Percentiles rank a stretch among this genome's conserved stretches.
Conservation (phyloP, 1,140 invertebrate species). For the Eriosoma lanigerum region DNA sequence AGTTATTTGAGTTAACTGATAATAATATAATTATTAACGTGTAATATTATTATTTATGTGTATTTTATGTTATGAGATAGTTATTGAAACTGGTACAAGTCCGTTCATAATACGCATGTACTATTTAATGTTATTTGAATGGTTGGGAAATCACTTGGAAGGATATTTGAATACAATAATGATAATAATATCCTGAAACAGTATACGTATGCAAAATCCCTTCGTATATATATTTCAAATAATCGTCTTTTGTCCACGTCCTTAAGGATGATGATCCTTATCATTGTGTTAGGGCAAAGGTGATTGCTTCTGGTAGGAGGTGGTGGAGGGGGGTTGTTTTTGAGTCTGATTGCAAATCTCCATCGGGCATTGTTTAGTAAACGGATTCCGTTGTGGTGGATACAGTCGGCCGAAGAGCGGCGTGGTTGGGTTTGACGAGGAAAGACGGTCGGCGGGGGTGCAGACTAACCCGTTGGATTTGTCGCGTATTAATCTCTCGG, state of each 20-base stretch:
- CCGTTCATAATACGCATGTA: not conserved
- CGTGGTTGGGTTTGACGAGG: not conserved
- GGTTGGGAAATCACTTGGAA: not conserved
- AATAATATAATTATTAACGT: not conserved
- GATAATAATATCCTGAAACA: slow-evolving; percentile 21
- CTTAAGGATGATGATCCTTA: slow-evolving; percentile 8
- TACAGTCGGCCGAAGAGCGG: not conserved
- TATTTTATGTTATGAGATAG: not conserved
- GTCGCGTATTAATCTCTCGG: slow-evolving; percentile 51
- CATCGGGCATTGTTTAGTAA: slow-evolving; percentile 45
- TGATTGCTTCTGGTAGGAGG: not conserved
- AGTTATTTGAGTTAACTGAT: too few species aligned
- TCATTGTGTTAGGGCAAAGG: not conserved
- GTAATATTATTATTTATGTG: not conserved
- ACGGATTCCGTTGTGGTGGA: slow-evolving; percentile 36
- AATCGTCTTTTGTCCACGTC: slow-evolving; percentile 14
- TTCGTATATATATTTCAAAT: slow-evolving; percentile 5
- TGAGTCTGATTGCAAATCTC: slow-evolving; percentile 36
- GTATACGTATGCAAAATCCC: not conserved
- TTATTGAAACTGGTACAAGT: not conserved
- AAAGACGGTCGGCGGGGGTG: not conserved
- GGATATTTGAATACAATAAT: slow-evolving; percentile 16
- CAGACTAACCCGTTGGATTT: slow-evolving; percentile 43
- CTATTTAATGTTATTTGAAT: slow-evolving; percentile 4
- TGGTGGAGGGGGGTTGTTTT: not conserved